Evolutionary conservation across 2,113 vertebrate species (phyloP).

Genomic region (Penelope pileata): DNA sequence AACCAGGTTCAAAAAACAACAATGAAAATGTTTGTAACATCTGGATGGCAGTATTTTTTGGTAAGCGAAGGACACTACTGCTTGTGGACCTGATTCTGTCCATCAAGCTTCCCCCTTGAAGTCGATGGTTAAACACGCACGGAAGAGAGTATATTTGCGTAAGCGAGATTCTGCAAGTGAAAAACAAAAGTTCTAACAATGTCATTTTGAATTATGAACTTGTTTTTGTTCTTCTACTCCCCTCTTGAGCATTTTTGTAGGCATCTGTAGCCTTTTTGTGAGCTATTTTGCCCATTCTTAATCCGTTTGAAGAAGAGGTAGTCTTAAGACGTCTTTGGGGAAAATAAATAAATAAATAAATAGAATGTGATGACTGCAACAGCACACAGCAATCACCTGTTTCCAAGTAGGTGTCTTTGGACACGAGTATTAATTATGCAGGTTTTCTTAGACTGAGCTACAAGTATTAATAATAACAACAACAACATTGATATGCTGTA

Average conservation of each 20-base stretch:
- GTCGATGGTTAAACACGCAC: neutral
- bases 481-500: neutral
- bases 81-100: constrained; percentile 16
- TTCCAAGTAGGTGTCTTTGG: neutral
- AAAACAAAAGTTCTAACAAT: neutral
- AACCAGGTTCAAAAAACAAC: neutral
- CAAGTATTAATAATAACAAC: no score
- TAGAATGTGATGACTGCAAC: neutral
- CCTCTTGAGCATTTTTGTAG: neutral
- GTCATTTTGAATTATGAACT: neutral
- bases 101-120: neutral
- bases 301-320: neutral
- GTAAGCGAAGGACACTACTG: neutral
- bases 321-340: neutral
- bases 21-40: neutral
- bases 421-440: neutral
- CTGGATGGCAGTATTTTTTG: neutral
- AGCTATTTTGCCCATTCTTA: neutral
- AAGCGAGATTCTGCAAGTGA: neutral
- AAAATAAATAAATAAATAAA: neutral
- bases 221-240: neutral
- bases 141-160: neutral
- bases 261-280: neutral
- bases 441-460: neutral
- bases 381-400: neutral